Evolutionary conservation across 2,888 invertebrate genomes (phyloP).

Genomic region (Drosophila setosimentum): DNA sequence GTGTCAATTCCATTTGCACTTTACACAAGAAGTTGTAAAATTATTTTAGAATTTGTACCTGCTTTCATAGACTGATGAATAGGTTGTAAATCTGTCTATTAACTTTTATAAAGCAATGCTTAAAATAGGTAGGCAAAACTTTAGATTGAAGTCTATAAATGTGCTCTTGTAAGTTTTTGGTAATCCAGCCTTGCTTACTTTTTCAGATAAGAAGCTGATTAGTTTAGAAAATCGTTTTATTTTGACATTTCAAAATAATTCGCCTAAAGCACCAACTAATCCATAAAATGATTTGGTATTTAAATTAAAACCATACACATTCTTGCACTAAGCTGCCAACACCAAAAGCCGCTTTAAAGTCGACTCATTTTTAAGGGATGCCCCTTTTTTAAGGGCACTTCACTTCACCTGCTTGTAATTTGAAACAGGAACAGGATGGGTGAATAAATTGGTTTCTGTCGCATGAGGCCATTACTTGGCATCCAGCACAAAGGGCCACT

Average conservation of each 20-base stretch:
- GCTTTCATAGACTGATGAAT: slow-evolving; percentile 5
- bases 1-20: slow-evolving; percentile 31
- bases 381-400: slow-evolving; percentile 31
- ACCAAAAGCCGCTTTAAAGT: slow-evolving; percentile 31
- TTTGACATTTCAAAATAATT: background rate
- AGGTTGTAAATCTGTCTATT: slow-evolving; percentile 22
- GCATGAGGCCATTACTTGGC: slow-evolving; percentile 72
- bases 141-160: background rate
- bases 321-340: slow-evolving; percentile 24
- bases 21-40: slow-evolving; percentile 13
- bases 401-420: slow-evolving; percentile 45
- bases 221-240: background rate
- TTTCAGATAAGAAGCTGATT: background rate
- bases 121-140: background rate
- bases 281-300: background rate
- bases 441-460: slow-evolving; percentile 76
- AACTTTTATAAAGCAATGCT: background rate
- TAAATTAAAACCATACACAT: background rate
- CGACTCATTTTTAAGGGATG: slow-evolving; percentile 8
- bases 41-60: slow-evolving; percentile 1
- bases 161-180: background rate
- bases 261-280: background rate
- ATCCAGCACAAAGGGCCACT: slow-evolving; percentile 49
- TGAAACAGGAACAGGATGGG: slow-evolving; percentile 71
- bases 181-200: background rate